A percentile compares a stretch with the other conserved stretches of the same genome.
phyloP scores from a whole-genome alignment of 2,113 vertebrate species.

The Montifringilla adamsi region DNA sequence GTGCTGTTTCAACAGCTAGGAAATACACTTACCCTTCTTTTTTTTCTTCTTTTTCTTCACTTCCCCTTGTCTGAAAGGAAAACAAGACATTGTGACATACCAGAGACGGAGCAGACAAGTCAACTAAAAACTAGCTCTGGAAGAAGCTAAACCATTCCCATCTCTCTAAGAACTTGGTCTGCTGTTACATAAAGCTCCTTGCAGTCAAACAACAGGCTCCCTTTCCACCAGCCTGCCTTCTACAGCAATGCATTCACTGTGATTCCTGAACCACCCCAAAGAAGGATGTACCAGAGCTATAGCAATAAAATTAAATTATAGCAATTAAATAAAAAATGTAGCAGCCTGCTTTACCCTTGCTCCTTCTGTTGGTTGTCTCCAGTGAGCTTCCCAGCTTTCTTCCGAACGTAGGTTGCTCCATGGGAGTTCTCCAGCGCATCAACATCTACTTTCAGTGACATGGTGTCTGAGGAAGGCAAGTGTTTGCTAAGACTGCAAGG shows the following conservation, averaged over 20 bases:
- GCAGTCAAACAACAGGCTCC: not conserved
- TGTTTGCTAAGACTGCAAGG: conserved; percentile 89
- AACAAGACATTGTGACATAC: not conserved
- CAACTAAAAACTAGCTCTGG: not conserved
- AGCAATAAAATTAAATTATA: not conserved
- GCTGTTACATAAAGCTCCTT: not conserved
- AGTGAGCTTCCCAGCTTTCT: conserved; percentile 87
- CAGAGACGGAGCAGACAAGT: not conserved
- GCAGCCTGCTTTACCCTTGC: conserved; percentile 76
- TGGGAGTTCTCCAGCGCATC: conserved; percentile 98
- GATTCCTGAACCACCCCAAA: not conserved
- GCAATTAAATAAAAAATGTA: no score
- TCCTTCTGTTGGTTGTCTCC: conserved; percentile 88
- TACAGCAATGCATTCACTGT: not conserved
- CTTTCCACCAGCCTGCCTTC: not conserved
- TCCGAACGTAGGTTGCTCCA: conserved; percentile 90
- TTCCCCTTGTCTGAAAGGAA: conserved; percentile 81
- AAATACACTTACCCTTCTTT: conserved; percentile 85
- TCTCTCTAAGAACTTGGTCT: not conserved
- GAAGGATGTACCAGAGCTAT: not conserved
- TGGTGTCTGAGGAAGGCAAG: conserved; percentile 88
- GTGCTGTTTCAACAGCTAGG: not conserved
- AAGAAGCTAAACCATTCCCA: not conserved
- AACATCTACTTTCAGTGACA: conserved; percentile 94
- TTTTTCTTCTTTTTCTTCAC: conserved; percentile 97